phyloP scores from a whole-genome alignment of 2,888 invertebrate species.

The Conus canariensis region DNA sequence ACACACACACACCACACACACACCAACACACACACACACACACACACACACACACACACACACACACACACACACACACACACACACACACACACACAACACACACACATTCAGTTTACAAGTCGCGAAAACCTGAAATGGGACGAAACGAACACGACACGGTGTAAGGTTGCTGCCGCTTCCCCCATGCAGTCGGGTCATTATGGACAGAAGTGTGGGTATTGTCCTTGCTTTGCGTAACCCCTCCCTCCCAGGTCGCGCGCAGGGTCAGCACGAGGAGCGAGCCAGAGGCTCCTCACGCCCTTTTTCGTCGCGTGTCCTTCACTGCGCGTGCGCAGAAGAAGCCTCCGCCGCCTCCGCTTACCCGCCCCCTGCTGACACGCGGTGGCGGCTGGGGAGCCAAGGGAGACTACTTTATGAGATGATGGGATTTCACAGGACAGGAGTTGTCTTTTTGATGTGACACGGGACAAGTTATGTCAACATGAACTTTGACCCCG shows the following conservation, averaged over 20 bases:
- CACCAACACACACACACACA: no score
- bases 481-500: constrained; percentile 32
- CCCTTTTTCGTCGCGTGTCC: constrained; percentile 5
- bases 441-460: constrained; percentile 23
- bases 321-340: not conserved
- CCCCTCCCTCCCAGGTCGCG: not conserved
- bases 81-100: not conserved
- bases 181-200: not conserved
- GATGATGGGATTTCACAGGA: constrained; percentile 22
- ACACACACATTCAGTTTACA: not conserved
- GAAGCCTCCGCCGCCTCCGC: no score
- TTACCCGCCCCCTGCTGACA: constrained; percentile 21
- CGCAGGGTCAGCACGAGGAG: not conserved
- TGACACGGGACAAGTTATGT: constrained; percentile 25
- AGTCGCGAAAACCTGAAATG: not conserved
- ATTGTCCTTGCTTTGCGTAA: not conserved
- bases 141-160: no score
- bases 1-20: no score
- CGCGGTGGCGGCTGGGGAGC: not conserved
- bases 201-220: constrained; percentile 10
- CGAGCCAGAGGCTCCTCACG: not conserved
- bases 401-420: constrained; percentile 34
- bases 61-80: no score
- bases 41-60: no score
- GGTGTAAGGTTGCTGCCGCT: not conserved